Evolutionary conservation across 1,140 invertebrate genomes (phyloP).

Genomic region (Asbolus verrucosus): DNA sequence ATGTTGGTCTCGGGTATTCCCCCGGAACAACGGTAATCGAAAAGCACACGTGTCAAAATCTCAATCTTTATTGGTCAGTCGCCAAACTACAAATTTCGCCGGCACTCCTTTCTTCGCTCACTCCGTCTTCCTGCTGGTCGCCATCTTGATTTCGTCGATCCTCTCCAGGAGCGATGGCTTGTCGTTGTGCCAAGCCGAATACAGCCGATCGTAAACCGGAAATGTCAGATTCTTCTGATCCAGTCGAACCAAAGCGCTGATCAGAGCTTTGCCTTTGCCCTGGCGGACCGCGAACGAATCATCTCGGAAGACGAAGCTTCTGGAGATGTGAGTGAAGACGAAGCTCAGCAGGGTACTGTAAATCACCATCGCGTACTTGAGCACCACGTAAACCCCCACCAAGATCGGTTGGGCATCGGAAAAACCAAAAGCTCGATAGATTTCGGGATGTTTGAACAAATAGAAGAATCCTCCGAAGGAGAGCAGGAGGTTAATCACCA

Average conservation of each 20-base stretch:
- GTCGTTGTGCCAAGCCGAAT: slow-evolving; percentile 3
- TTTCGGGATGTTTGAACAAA: not conserved
- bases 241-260: not conserved
- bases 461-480: not conserved
- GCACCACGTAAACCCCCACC: slow-evolving; percentile 11
- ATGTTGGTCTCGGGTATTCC: not conserved
- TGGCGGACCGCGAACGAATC: not conserved
- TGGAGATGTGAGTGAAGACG: not conserved
- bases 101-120: too few species aligned
- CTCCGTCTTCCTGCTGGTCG: not conserved
- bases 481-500: not conserved
- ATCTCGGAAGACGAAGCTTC: not conserved
- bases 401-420: not conserved
- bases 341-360: slow-evolving; percentile 8
- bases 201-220: slow-evolving; percentile 7
- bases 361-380: slow-evolving; percentile 6
- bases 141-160: not conserved
- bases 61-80: too few species aligned
- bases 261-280: not conserved
- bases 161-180: slow-evolving; percentile 1
- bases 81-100: too few species aligned
- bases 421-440: slow-evolving; percentile 6
- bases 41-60: too few species aligned
- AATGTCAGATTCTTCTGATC: not conserved
- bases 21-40: too few species aligned